phyloP scores from a whole-genome alignment of 2,797 vertebrate genomes.

The Darevskia mixta region DNA sequence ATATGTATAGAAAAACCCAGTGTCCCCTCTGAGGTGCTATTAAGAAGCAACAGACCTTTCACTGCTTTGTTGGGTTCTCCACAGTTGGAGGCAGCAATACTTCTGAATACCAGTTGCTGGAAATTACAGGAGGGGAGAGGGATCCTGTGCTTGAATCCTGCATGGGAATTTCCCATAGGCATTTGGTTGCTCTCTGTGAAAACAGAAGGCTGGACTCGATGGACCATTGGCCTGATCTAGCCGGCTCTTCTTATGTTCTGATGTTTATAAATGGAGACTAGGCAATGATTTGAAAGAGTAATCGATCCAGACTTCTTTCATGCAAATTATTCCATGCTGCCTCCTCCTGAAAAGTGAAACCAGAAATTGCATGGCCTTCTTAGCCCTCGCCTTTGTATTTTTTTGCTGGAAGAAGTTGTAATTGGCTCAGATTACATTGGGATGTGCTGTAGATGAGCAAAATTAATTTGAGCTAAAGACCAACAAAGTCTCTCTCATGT shows the following conservation, averaged over 20 bases:
- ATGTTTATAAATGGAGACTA: slow-evolving; percentile 33
- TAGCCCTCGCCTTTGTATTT: not conserved
- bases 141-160: no score
- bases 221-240: no score
- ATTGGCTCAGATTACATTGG: slow-evolving; percentile 15
- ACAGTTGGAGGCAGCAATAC: no score
- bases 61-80: not conserved
- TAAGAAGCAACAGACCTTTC: not conserved
- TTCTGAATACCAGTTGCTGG: no score
- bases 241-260: no score
- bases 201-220: no score
- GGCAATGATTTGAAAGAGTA: slow-evolving; percentile 30
- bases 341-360: not conserved
- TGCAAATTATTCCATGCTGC: not conserved
- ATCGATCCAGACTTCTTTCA: slow-evolving; percentile 35
- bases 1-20: not conserved
- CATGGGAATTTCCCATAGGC: no score
- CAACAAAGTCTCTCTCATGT: slow-evolving; percentile 6
- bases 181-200: no score
- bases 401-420: slow-evolving; percentile 14
- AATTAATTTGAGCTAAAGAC: not conserved
- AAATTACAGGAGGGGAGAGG: no score
- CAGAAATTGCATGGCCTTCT: slow-evolving; percentile 25
- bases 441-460: slow-evolving; percentile 1
- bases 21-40: not conserved